Evolutionary conservation across 2,113 vertebrate species (phyloP), one percentile per base, ranked within the genome.

Genomic region (Mugil cephalus): DNA sequence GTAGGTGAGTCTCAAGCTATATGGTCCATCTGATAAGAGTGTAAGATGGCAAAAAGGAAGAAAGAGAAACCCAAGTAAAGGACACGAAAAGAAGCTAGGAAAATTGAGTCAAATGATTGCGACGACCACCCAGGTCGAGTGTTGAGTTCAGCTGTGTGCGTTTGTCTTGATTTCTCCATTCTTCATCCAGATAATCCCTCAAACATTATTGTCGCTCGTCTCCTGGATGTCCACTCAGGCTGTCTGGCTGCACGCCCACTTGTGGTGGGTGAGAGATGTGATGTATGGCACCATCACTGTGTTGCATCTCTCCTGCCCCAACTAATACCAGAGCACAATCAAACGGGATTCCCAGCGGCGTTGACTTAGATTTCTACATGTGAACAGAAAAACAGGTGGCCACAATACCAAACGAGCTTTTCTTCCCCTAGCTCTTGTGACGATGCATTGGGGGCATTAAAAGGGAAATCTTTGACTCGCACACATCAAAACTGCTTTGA

Each of bases 351-450:
- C 80, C 64, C 67, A 61, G 74, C 1, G 15, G 68, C 58, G n/a
- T 43, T 8, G 45, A 71, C 40, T 76, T 74, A 62, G 55, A 53
- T 51, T 84, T 53, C 6, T 14, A 35, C 6, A 14, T 42, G 66
- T 68, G 66, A 80, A 82, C 61, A 77, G 76, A 69, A 51, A 78
- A 76, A 71, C 79, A 87, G 84, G 84, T 77, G 82, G 86, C 47
- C 51, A 10, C 11, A 17, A 38, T 68, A 38, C 46, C 53, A 65
- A 69, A 73, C 60, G 12, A 59, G 15, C 77, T 79, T 42, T 17
- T 64, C 55, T 52, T 70, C 38, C 36, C 17, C 24, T 17, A 18
- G 36, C 52, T 66, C 42, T 34, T 9, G 3, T 10, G 60, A 24
- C 1, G 64, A 7, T 46, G 40, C 15, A 47, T n/a, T 6, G 3